Evolutionary conservation across 2,113 vertebrate species (phyloP).

Genomic region (Zapornia atra): DNA sequence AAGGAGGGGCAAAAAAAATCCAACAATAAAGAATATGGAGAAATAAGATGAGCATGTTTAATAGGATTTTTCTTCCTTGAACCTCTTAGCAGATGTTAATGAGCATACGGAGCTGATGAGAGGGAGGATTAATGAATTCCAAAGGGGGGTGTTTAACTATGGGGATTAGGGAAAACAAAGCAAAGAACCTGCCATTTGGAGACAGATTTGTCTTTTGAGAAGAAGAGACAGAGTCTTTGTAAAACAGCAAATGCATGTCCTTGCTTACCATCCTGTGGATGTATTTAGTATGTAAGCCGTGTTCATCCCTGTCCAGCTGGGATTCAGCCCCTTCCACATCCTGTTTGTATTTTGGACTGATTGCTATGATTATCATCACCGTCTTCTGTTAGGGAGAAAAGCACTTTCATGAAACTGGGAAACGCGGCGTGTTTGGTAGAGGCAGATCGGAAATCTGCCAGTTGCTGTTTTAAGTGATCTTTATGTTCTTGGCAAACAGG

Average conservation of each 20-base stretch:
- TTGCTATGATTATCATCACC: conserved; percentile 94
- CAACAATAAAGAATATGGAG: background rate
- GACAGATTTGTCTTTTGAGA: conserved; percentile 2
- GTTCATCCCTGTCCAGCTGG: conserved; percentile 85
- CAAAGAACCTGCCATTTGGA: conserved; percentile 47
- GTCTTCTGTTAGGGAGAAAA: conserved; percentile 86
- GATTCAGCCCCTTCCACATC: conserved; percentile 89
- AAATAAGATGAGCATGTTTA: conserved; percentile 44
- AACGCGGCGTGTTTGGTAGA: conserved; percentile 54
- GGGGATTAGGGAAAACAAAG: conserved; percentile 61
- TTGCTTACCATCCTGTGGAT: conserved; percentile 91
- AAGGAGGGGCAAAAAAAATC: background rate
- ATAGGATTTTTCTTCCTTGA: conserved; percentile 62
- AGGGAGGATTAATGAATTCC: conserved; percentile 65
- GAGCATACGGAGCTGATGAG: conserved; percentile 54
- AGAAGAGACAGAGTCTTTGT: conserved; percentile 32
- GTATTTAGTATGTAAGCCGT: conserved; percentile 95
- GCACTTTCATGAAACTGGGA: conserved; percentile 68
- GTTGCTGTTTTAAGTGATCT: conserved; percentile 56
- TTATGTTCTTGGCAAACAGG: conserved; percentile 46
- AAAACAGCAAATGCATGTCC: conserved; percentile 35
- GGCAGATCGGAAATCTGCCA: conserved; percentile 74
- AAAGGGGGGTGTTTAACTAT: conserved; percentile 67
- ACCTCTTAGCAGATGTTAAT: conserved; percentile 59
- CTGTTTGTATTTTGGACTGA: conserved; percentile 95